A percentile compares a stretch with the other conserved stretches of the same genome.
phyloP scores from a whole-genome alignment of 2,888 invertebrate species.

The Acleris holmiana region DNA sequence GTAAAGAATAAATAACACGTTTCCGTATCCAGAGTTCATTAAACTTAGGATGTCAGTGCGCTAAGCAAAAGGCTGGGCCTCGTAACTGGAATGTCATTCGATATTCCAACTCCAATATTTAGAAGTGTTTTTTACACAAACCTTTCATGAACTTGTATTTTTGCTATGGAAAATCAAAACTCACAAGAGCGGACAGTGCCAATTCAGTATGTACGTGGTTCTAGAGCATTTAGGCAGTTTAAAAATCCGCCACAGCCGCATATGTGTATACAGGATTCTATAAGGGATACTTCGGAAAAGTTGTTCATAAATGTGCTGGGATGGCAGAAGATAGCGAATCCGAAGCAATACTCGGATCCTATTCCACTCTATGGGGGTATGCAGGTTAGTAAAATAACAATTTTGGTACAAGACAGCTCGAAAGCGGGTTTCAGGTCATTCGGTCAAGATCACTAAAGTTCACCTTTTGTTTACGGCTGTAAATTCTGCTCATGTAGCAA shows the following conservation, averaged over 20 bases:
- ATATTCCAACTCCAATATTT: conserved; percentile 34
- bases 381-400: conserved; percentile 74
- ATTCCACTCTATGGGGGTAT: conserved; percentile 90
- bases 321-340: conserved; percentile 89
- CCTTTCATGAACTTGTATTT: conserved; percentile 40
- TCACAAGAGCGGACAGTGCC: conserved; percentile 74
- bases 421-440: conserved; percentile 14
- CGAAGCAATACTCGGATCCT: conserved; percentile 86
- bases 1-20: conserved; percentile 40
- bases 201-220: conserved; percentile 83
- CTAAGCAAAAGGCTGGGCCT: conserved; percentile 39
- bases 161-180: conserved; percentile 77
- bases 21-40: conserved; percentile 67
- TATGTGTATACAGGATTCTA: conserved; percentile 88
- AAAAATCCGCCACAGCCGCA: conserved; percentile 91
- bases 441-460: conserved; percentile 16
- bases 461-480: conserved; percentile 12
- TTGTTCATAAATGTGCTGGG: conserved; percentile 88
- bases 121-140: conserved; percentile 52
- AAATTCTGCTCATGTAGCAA: conserved; percentile 16
- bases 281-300: conserved; percentile 84
- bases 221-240: conserved; percentile 87
- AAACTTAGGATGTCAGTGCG: conserved; percentile 67
- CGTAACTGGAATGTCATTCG: conserved; percentile 33
- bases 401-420: conserved; percentile 7